Conservation (phyloP, 1,140 invertebrate species). For the Drosophila orosa region DNA sequence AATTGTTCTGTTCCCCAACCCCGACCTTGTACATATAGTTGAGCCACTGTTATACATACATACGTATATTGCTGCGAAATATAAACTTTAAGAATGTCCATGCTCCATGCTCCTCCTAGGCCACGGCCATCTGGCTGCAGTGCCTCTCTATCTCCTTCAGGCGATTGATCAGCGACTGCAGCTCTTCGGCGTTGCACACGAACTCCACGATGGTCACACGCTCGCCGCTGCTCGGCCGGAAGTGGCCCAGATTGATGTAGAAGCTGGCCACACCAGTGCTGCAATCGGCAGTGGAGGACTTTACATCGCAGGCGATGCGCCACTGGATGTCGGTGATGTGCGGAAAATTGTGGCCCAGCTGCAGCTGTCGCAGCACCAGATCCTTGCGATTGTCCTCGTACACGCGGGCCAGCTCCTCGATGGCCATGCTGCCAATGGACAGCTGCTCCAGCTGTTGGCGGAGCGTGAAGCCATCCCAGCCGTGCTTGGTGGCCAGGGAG, state of each 20-base stretch:
- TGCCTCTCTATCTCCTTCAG: slow-evolving; percentile 83
- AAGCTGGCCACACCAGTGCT: slow-evolving; percentile 72
- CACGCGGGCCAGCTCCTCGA: slow-evolving; percentile 68
- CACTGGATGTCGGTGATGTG: slow-evolving; percentile 81
- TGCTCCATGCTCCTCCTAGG: slow-evolving; percentile 33
- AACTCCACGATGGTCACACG: slow-evolving; percentile 73
- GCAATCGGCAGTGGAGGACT: slow-evolving; percentile 71
- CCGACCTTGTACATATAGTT: slow-evolving; percentile 31
- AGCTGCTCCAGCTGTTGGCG: slow-evolving; percentile 61
- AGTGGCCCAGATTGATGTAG: slow-evolving; percentile 72
- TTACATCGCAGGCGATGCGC: slow-evolving; percentile 78
- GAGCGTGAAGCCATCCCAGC: slow-evolving; percentile 48
- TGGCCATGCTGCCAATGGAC: slow-evolving; percentile 34
- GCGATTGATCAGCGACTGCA: slow-evolving; percentile 77
- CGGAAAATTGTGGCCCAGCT: slow-evolving; percentile 70
- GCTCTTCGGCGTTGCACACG: slow-evolving; percentile 78
- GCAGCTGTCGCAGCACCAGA: slow-evolving; percentile 68
- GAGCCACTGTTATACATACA: slow-evolving; percentile 27
- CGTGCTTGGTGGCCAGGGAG: slow-evolving; percentile 74
- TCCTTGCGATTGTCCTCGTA: slow-evolving; percentile 76
- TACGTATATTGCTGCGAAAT: slow-evolving; percentile 27
- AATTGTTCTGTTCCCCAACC: slow-evolving; percentile 22
- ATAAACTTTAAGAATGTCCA: slow-evolving; percentile 42
- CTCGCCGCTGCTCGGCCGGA: slow-evolving; percentile 68
- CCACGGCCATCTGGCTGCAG: slow-evolving; percentile 64